A percentile compares a stretch with the other conserved stretches of the same genome.
These are phyloP conservation scores for Calameuta pallipes DNA, from an alignment of 2,888 invertebrate genomes.

Conservation along the genomic window DNA sequence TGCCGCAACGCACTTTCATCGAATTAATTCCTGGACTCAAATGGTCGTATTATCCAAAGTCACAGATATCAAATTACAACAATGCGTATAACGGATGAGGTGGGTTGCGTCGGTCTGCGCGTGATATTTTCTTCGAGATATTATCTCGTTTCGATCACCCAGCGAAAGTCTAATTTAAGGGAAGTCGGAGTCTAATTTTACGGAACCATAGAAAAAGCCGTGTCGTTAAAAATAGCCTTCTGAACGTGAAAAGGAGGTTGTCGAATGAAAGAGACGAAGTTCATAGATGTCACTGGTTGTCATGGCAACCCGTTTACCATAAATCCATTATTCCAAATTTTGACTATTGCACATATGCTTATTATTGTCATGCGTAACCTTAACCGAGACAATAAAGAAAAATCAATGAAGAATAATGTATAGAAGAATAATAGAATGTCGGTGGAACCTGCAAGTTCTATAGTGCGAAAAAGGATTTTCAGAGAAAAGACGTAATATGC, in stretches of 20 bases:
- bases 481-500: not conserved
- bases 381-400: not conserved
- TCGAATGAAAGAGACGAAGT: slow-evolving; percentile 9
- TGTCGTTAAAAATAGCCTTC: not conserved
- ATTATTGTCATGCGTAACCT: not conserved
- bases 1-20: not conserved
- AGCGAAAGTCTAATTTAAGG: not conserved
- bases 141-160: not conserved
- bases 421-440: not conserved
- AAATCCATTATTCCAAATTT: not conserved
- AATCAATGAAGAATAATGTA: not conserved
- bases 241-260: not conserved
- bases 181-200: not conserved
- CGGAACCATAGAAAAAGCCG: not conserved
- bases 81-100: not conserved
- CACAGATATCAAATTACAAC: not conserved
- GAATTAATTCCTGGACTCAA: not conserved
- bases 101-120: not conserved
- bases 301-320: slow-evolving; percentile 24
- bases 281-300: slow-evolving; percentile 18
- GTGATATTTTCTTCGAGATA: not conserved
- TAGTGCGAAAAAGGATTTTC: not conserved
- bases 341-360: not conserved
- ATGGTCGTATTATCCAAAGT: not conserved
- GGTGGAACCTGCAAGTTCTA: not conserved